Evolutionary conservation across 1,140 invertebrate genomes (phyloP), one percentile per base, ranked within the genome.

Genomic region (Scaptomyza hsui): DNA sequence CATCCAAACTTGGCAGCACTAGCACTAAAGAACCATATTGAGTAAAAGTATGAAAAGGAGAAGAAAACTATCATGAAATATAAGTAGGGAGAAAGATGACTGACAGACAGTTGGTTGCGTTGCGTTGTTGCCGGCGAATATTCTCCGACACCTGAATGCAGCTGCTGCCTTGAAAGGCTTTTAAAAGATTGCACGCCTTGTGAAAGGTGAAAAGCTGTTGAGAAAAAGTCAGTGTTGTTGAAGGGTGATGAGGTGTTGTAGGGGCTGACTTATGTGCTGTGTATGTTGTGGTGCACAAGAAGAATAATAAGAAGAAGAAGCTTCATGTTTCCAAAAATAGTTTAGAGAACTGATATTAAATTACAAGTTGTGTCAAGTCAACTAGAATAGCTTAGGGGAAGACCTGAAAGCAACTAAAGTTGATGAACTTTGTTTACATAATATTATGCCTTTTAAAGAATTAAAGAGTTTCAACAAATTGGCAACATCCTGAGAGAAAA

Each of bases 111-210:
- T 29, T 29, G 26, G 2, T 42, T 67, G 62, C 63, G 29, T 29
- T 29, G n/a, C n/a, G n/a, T n/a, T n/a, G n/a, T 61, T 48, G 39
- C 32, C 24, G n/a, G 24, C 15, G 18, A 45, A 51, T 26, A 42
- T 45, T 55, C 35, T 65, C 47, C 59, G 60, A 72, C 53, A 59
- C 51, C 51, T 69, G 59, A 53, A 69, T 35, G 49, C 49, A 55
- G 41, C 29, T 41, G 21, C 48, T 59, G 10, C 12, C 32, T 63
- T 68, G 49, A 69, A 73, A 69, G 68, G 42, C 69, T 57, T 53
- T 65, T 44, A 53, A 24, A 53, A 48, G 19, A 64, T 55, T 74
- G 47, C 72, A 64, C 53, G 3, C 24, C 4, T 26, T 26, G 24
- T 57, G 26, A 48, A 18, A 48, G 52, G 42, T 57, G 52, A 24